phyloP scores from a whole-genome alignment of 2,113 vertebrate genomes.

The Oncorhynchus keta region DNA sequence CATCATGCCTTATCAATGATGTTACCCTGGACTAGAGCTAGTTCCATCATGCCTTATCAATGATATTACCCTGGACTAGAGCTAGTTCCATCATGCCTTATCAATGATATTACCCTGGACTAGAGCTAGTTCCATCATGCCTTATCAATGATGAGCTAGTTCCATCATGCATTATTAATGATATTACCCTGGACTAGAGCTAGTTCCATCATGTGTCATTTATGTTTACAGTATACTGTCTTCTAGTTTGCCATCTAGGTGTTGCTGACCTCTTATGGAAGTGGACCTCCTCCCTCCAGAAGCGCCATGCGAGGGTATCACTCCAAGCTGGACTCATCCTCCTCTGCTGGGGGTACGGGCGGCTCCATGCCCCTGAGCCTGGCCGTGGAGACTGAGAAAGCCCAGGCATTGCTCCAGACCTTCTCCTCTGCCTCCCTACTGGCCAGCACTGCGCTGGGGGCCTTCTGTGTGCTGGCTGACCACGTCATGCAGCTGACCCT shows the following conservation, averaged over 20 bases:
- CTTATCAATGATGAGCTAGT: not conserved
- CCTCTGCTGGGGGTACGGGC: slow-evolving; percentile 42
- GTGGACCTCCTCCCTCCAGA: slow-evolving; percentile 29
- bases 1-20: too few relatives aligned
- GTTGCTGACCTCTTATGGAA: slow-evolving; percentile 54
- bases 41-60: too few relatives aligned
- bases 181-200: not conserved
- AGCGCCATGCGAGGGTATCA: slow-evolving; percentile 72
- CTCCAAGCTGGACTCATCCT: slow-evolving; percentile 71
- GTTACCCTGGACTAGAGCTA: too few relatives aligned
- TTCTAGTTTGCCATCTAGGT: slow-evolving; percentile 38
- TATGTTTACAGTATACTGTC: not conserved
- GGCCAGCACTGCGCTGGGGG: slow-evolving; percentile 83
- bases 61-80: not conserved
- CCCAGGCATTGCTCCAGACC: slow-evolving; percentile 86
- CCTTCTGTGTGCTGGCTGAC: slow-evolving; percentile 87
- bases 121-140: not conserved
- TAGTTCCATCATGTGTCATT: not conserved
- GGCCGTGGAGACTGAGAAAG: slow-evolving; percentile 87
- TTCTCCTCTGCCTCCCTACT: slow-evolving; percentile 87
- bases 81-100: not conserved
- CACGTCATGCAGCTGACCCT: slow-evolving; percentile 78
- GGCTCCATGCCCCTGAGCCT: slow-evolving; percentile 69
- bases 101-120: not conserved
- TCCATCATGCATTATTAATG: not conserved